These are phyloP conservation scores for Drosophila virilis DNA, from an alignment of 1,140 invertebrate species.

Conservation along the genomic window DNA sequence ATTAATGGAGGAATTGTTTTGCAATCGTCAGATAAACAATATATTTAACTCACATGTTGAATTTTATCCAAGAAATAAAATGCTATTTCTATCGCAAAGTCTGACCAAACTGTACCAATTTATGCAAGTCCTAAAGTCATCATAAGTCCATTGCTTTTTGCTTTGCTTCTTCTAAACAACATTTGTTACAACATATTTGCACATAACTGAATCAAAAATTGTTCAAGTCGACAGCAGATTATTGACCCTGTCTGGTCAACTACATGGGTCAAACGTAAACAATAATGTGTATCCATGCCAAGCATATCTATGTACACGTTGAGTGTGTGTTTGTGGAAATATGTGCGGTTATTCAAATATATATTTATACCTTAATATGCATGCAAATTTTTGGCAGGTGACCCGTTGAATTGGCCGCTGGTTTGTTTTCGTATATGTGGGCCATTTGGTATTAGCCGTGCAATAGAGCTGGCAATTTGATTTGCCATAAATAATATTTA, in stretches of 20 bases:
- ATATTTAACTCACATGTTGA: too few relatives aligned
- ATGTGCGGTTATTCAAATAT: too few relatives aligned
- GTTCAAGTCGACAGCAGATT: not conserved
- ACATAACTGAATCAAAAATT: constrained; percentile 37
- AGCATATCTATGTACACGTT: not conserved
- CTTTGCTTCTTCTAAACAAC: too few relatives aligned
- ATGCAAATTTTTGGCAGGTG: constrained; percentile 5
- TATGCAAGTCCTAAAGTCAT: too few relatives aligned
- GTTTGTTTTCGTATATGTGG: not conserved
- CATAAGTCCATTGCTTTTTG: too few relatives aligned
- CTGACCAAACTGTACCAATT: too few relatives aligned
- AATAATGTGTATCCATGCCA: constrained; percentile 36
- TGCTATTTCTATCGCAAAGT: too few relatives aligned
- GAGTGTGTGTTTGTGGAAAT: not conserved
- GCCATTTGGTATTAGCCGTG: constrained; percentile 17
- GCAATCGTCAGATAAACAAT: too few relatives aligned
- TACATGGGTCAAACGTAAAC: constrained; percentile 46
- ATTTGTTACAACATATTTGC: constrained; percentile 5
- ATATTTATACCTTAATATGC: too few relatives aligned
- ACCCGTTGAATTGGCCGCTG: not conserved
- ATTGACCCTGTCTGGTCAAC: constrained; percentile 29
- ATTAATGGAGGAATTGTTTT: too few relatives aligned
- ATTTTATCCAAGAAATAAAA: too few relatives aligned
- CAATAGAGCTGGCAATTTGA: constrained; percentile 58
- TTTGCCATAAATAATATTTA: constrained; percentile 74